phyloP scores from a whole-genome alignment of 2,888 invertebrate genomes.

The Cephus pygmeus region DNA sequence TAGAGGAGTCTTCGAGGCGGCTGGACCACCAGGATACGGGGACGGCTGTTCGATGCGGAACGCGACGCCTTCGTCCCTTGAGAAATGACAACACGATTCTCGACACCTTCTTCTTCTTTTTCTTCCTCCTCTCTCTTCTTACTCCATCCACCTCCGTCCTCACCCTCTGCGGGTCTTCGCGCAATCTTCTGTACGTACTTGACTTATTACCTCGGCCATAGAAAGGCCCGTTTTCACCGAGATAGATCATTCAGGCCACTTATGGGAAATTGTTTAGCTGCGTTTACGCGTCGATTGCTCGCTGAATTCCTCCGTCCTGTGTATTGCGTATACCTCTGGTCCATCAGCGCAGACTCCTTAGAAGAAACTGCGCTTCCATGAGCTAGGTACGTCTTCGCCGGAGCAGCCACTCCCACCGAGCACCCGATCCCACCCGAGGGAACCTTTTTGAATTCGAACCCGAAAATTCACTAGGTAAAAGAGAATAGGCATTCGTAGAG shows the following conservation, averaged over 20 bases:
- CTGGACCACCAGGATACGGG: neutral
- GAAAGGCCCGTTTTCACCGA: constrained; percentile 35
- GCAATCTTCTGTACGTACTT: constrained; percentile 13
- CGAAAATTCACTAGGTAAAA: no score
- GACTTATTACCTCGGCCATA: constrained; percentile 42
- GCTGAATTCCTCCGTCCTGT: constrained; percentile 35
- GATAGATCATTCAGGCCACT: constrained; percentile 35
- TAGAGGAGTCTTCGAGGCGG: neutral
- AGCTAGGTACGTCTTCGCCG: no score
- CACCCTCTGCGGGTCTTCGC: constrained; percentile 13
- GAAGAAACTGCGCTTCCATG: no score
- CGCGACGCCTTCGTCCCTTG: constrained; percentile 40
- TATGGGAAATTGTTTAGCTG: constrained; percentile 53
- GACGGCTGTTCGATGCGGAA: constrained; percentile 22
- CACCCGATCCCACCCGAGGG: no score
- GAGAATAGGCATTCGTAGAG: no score
- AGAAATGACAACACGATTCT: constrained; percentile 56
- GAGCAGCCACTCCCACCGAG: no score
- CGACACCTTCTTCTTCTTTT: constrained; percentile 38
- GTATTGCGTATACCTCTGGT: constrained; percentile 27
- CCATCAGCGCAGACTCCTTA: no score
- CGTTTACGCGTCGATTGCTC: constrained; percentile 49
- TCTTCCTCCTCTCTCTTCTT: constrained; percentile 2
- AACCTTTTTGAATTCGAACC: no score
- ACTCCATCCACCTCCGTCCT: constrained; percentile 6